A percentile compares a stretch with the other conserved stretches of the same genome.
These are phyloP conservation scores for Oxyura jamaicensis DNA, from an alignment of 2,113 vertebrate species.

Conservation along the genomic window DNA sequence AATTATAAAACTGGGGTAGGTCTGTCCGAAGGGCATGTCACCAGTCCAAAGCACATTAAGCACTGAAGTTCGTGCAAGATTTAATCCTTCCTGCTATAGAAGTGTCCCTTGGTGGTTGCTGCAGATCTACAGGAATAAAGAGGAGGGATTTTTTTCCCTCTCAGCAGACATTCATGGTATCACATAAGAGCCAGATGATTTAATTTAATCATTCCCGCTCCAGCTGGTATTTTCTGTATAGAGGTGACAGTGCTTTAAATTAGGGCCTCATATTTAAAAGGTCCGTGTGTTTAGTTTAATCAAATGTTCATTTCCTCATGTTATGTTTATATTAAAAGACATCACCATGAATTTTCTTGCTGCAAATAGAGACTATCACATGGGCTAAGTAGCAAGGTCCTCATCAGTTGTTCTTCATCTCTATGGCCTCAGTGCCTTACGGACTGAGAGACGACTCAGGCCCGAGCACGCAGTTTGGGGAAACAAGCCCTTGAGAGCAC, in stretches of 20 bases:
- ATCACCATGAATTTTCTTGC: constrained; percentile 38
- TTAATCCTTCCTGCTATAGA: constrained; percentile 61
- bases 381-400: not conserved
- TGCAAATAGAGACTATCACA: constrained; percentile 11
- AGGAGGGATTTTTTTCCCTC: not conserved
- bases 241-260: constrained; percentile 67
- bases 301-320: constrained; percentile 49
- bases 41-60: constrained; percentile 68
- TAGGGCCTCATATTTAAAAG: constrained; percentile 54
- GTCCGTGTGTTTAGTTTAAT: constrained; percentile 58
- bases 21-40: constrained; percentile 66
- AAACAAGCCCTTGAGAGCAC: not conserved
- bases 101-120: constrained; percentile 42
- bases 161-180: constrained; percentile 56
- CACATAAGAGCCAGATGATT: constrained; percentile 63
- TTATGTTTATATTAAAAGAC: constrained; percentile 52
- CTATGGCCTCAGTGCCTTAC: not conserved
- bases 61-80: constrained; percentile 47
- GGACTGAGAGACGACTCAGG: not conserved
- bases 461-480: not conserved
- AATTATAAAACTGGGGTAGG: constrained; percentile 67
- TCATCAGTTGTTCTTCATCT: not conserved
- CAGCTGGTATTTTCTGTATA: constrained; percentile 52
- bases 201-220: constrained; percentile 64
- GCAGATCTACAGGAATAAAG: constrained; percentile 53